Base-by-base conservation (phyloP, 2,113 vertebrate species). In the Anoplopoma fimbria region DNA sequence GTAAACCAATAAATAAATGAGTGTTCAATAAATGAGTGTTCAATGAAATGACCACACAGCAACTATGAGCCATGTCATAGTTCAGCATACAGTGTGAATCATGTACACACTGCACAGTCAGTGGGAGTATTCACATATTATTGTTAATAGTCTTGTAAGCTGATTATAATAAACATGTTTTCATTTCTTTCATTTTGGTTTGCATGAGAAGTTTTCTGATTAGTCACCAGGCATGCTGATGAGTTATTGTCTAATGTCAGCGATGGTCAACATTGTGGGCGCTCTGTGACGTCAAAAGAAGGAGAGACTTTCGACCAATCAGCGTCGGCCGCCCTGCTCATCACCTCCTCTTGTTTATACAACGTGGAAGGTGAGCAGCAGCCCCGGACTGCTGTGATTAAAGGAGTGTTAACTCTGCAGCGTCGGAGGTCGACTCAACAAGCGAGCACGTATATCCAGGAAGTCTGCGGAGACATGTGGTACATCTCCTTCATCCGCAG, bases 291-390 rank as follows among this genome's bases (percentile, higher is more conserved):
- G 90, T 93, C 60, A 27, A 55, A 76, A 91, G 88, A 87, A 92
- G 83, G 90, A 91, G 87, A 91, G 87, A 76, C 85, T 82, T 78
- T 78, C 14, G 36, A 62, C 93, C 92, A 94, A 92, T 94, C 84
- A 85, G 86, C 74, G 51, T 4, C 57, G 1, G 33, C 68, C 4
- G 9, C 23, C 7, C n/a, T 2, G 79, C 68, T 88, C 82, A 72
- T 84, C 87, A 10, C 49, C 53, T 62, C 51, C 65, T 57, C 49
- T 42, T 76, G 84, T 86, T 69, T 73, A 68, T 45, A 61, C 40
- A 13, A 81, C 85, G 87, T 69, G 31, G 78, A 85, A 87, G 77
- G 87, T 89, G 83, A 75, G 75, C 51, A 0, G 69, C 70, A 8
- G 63, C 55, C 58, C 13, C 82, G 12, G 23, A 4, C 0, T 69